Evolutionary conservation across 2,888 invertebrate genomes (phyloP), one percentile per base, ranked within the genome.

Genomic region (Hemaris fuciformis): DNA sequence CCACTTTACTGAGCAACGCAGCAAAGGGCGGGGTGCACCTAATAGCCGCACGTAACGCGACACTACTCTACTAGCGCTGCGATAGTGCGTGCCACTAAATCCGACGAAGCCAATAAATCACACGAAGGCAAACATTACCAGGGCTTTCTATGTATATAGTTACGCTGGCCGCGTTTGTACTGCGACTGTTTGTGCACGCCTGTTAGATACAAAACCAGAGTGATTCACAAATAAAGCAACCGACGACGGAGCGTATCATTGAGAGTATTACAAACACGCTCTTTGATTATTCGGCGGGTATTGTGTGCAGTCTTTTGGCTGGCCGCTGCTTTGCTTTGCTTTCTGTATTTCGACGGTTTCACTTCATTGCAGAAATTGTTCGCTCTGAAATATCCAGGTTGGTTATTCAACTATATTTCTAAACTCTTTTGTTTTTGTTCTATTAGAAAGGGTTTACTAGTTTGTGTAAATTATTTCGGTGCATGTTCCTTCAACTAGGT

Each of bases 21-120:
- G 43, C 68, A 66, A 64, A 60, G 62, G 63, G 66, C 60, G 72
- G 76, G 84, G 78, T 80, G 81, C 75, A 74, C 71, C 75, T 82
- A 83, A 85, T 81, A 84, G 73, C 70, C 72, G 8, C 48, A 70
- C 77, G 90, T 89, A 91, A 91, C 83, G 77, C 78, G 81, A 91
- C 86, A 91, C 89, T 86, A 75, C 75, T 69, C 71, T 70, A 71
- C 74, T 71, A 76, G 74, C 73, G 69, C 74, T 74, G 74, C 68
- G 70, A 64, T 76, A 78, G 79, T 87, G 87, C 88, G 88, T 88
- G 89, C 79, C 83, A 85, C 83, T 86, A 93, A 92, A 93, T 91
- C 93, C 92, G 77, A 76, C 86, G 91, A 88, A 91, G 89, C 91
- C 91, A 88, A 93, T 93, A 93, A 91, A 93, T 91, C 92, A 92